Conservation (phyloP, 1,140 invertebrate genomes). For the Ceratina calcarata region DNA sequence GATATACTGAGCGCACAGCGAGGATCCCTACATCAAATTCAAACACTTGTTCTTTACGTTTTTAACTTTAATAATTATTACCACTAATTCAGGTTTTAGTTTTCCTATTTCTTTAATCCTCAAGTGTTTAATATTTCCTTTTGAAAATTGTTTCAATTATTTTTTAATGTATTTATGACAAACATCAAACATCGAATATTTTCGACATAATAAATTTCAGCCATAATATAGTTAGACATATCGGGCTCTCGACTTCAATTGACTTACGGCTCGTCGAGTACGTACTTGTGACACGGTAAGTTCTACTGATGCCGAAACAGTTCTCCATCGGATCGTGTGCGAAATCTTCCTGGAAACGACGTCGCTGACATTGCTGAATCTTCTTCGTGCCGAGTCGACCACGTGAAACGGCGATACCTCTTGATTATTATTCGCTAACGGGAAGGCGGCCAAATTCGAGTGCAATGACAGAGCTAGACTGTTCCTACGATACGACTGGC, state of each 20-base stretch:
- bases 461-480: constrained; percentile 70
- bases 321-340: constrained; percentile 86
- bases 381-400: constrained; percentile 78
- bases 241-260: too few relatives aligned
- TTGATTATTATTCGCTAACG: constrained; percentile 7
- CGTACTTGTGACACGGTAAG: constrained; percentile 81
- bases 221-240: too few relatives aligned
- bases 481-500: constrained; percentile 59
- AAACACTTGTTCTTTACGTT: neutral
- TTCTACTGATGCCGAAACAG: constrained; percentile 80
- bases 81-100: too few relatives aligned
- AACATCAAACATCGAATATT: too few relatives aligned
- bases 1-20: constrained; percentile 85
- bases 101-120: too few relatives aligned
- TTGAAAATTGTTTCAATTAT: too few relatives aligned
- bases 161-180: too few relatives aligned
- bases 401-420: constrained; percentile 62
- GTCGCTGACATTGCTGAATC: constrained; percentile 87
- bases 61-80: too few relatives aligned
- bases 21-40: constrained; percentile 80
- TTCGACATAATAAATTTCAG: too few relatives aligned
- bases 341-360: constrained; percentile 86
- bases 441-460: constrained; percentile 67
- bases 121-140: too few relatives aligned
- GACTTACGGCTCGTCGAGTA: neutral